Evolutionary conservation across 2,888 invertebrate species (phyloP).

Genomic region (Oxyteleia sp.): DNA sequence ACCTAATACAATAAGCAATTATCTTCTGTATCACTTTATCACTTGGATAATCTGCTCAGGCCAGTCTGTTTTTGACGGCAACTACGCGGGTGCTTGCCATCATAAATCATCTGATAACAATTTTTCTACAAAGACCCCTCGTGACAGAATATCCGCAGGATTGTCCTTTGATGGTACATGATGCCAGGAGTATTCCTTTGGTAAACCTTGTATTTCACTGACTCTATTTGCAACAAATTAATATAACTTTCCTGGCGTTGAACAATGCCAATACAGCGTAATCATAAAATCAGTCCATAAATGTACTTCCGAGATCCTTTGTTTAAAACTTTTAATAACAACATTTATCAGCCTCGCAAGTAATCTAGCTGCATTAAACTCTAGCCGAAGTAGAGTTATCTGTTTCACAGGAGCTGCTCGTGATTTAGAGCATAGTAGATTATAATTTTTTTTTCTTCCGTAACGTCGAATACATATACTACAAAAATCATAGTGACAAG

Average conservation of each 20-base stretch:
- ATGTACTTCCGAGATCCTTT: neutral
- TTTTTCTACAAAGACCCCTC: neutral
- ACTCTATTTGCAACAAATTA: conserved; percentile 16
- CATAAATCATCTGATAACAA: neutral
- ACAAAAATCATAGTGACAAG: too few species aligned
- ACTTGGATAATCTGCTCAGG: neutral
- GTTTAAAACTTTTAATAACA: neutral
- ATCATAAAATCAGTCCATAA: conserved; percentile 5
- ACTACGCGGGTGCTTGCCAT: conserved; percentile 6
- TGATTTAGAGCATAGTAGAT: neutral
- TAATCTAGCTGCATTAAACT: conserved; percentile 11
- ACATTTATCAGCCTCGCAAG: neutral
- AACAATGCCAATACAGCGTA: neutral
- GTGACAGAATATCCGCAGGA: neutral
- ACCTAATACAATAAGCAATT: neutral
- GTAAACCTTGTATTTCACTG: conserved; percentile 11
- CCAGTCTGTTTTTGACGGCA: neutral
- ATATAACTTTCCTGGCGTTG: neutral
- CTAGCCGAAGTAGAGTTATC: conserved; percentile 5
- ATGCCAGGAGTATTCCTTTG: conserved; percentile 3
- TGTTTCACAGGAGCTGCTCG: neutral
- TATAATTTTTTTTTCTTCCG: too few species aligned
- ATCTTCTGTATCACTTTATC: neutral
- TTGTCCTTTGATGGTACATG: neutral
- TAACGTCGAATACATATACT: too few species aligned